These are phyloP conservation scores for Acanthisitta chloris DNA, from an alignment of 2,113 vertebrate genomes.

Conservation along the genomic window DNA sequence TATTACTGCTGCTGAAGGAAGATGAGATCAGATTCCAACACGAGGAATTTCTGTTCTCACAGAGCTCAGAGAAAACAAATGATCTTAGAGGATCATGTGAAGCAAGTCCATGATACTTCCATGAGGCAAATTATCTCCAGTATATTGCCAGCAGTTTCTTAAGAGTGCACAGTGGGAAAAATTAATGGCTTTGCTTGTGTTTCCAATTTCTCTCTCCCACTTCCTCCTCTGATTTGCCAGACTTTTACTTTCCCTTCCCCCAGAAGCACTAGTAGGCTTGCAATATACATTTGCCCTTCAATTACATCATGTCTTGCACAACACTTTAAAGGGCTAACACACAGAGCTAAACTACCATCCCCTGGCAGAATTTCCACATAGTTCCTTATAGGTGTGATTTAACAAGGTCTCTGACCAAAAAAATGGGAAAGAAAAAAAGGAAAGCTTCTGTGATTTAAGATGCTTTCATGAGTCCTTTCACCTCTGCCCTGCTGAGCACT, in stretches of 20 bases:
- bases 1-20: constrained; percentile 13
- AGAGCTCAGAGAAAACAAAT: constrained; percentile 64
- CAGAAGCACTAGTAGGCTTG: not conserved
- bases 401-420: not conserved
- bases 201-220: constrained; percentile 66
- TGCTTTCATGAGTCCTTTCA: not conserved
- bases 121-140: constrained; percentile 51
- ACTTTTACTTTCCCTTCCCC: constrained; percentile 1
- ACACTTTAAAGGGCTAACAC: not conserved
- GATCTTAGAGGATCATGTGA: constrained; percentile 69
- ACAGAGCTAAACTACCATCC: not conserved
- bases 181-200: constrained; percentile 36
- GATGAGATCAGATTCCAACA: constrained; percentile 33
- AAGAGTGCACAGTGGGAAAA: constrained; percentile 66
- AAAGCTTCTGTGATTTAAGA: not conserved
- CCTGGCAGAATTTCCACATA: not conserved
- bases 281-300: not conserved
- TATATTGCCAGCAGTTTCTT: constrained; percentile 43
- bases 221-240: constrained; percentile 62
- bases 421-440: not conserved
- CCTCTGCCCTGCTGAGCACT: not conserved
- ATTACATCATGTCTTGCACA: not conserved
- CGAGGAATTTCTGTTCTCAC: constrained; percentile 65
- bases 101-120: constrained; percentile 67
- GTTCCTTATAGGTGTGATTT: not conserved